phyloP scores from a whole-genome alignment of 1,140 invertebrate genomes.

The Chrysomallon squamiferum region DNA sequence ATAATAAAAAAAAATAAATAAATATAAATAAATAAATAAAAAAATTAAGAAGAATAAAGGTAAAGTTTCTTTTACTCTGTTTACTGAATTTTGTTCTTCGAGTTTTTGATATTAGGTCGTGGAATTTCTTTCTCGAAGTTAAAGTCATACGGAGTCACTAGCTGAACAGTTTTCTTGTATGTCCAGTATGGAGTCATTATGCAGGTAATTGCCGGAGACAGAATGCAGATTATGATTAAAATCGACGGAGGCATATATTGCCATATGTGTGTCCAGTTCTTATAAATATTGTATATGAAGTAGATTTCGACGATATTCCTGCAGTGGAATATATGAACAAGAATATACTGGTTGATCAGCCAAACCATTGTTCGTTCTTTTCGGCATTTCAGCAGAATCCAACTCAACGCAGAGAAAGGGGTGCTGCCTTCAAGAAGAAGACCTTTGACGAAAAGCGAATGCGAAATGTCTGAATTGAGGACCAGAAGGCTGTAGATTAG shows the following conservation, averaged over 20 bases:
- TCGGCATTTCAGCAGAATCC: slow-evolving; percentile 51
- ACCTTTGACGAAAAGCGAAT: slow-evolving; percentile 45
- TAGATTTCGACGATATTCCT: slow-evolving; percentile 50
- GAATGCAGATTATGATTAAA: slow-evolving; percentile 40
- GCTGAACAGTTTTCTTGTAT: slow-evolving; percentile 57
- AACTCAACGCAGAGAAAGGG: slow-evolving; percentile 53
- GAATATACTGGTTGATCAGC: slow-evolving; percentile 55
- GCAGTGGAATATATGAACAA: slow-evolving; percentile 56
- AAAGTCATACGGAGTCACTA: slow-evolving; percentile 53
- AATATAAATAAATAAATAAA: too few species aligned
- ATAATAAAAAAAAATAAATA: too few species aligned
- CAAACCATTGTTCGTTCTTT: slow-evolving; percentile 41
- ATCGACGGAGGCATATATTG: slow-evolving; percentile 37
- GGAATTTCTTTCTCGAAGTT: slow-evolving; percentile 40
- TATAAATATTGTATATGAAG: slow-evolving; percentile 47
- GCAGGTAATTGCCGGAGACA: slow-evolving; percentile 42
- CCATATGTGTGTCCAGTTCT: slow-evolving; percentile 45
- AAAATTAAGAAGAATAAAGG: too few species aligned
- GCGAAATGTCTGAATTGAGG: slow-evolving; percentile 27
- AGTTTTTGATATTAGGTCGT: neutral
- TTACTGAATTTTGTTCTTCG: too few species aligned
- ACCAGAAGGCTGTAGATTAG: slow-evolving; percentile 38
- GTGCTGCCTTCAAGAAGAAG: slow-evolving; percentile 57
- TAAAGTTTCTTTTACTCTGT: too few species aligned
- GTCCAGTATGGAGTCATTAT: slow-evolving; percentile 60